These are phyloP conservation scores for Dicaeum eximium DNA, from an alignment of 2,113 vertebrate species.

Conservation along the genomic window DNA sequence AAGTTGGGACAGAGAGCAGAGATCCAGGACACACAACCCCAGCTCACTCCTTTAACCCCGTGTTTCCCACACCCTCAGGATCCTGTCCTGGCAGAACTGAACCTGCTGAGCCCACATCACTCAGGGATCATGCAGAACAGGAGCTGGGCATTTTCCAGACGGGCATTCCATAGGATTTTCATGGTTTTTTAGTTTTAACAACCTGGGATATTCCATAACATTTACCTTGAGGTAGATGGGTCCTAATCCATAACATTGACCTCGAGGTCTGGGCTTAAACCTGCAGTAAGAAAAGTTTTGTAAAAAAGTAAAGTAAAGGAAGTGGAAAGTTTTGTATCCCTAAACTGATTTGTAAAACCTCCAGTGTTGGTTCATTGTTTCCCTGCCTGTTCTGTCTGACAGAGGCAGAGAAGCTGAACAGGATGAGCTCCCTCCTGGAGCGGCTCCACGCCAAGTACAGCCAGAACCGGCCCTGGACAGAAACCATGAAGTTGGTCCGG, in stretches of 20 bases:
- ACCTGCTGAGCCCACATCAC: neutral
- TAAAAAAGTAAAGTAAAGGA: no score
- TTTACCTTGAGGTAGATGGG: neutral
- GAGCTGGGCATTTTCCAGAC: neutral
- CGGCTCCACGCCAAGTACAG: constrained; percentile 92
- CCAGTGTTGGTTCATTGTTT: rapidly evolving
- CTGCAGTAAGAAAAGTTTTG: no score
- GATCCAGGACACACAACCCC: neutral
- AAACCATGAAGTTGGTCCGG: constrained; percentile 93
- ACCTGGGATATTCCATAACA: neutral
- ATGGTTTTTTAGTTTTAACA: neutral
- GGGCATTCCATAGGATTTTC: neutral
- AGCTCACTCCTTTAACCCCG: rapidly evolving
- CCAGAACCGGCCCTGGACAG: constrained; percentile 92
- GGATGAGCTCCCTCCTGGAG: constrained; percentile 89
- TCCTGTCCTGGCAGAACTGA: neutral
- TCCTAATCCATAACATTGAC: neutral
- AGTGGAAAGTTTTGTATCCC: rapidly evolving
- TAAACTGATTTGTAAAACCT: neutral
- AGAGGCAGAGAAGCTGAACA: constrained; percentile 78
- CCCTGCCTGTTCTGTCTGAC: no score
- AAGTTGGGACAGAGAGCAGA: neutral
- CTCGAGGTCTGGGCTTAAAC: neutral
- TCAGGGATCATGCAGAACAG: rapidly evolving
- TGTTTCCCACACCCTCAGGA: neutral